A percentile compares a stretch with the other conserved stretches of the same genome.
Conservation (phyloP, 2,797 vertebrate genomes). For the Rhynchotus rufescens region DNA sequence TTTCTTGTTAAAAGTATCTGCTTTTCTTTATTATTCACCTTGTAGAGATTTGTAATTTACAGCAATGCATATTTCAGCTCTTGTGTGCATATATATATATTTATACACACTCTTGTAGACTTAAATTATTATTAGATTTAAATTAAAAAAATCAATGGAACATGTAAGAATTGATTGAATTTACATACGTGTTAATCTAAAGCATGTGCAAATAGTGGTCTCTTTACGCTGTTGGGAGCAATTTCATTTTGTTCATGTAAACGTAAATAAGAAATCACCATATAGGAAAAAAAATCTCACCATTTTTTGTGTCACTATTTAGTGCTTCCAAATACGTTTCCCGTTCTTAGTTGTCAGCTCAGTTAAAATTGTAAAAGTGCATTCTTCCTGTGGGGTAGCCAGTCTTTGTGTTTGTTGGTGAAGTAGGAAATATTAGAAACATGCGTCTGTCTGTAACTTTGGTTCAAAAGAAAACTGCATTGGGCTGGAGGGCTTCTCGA, state of each 20-base stretch:
- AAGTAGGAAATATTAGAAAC: not conserved
- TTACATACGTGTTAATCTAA: not conserved
- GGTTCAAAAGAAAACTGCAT: slow-evolving; percentile 8
- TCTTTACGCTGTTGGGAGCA: not conserved
- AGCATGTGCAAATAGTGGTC: not conserved
- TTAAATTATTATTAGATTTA: not conserved
- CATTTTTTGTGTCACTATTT: not conserved
- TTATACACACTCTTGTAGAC: not conserved
- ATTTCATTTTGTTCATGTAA: not conserved
- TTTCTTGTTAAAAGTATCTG: too few relatives aligned
- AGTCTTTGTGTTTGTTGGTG: not conserved
- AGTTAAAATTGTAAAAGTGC: not conserved
- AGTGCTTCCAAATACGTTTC: not conserved
- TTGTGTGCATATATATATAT: not conserved
- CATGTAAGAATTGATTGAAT: not conserved
- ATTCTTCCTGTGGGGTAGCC: not conserved
- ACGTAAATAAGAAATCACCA: not conserved
- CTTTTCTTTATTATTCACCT: not conserved
- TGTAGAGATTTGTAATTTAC: not conserved
- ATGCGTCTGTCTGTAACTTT: not conserved
- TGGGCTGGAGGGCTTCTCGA: not conserved
- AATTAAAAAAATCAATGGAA: not conserved
- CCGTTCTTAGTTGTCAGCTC: not conserved
- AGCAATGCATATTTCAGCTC: not conserved
- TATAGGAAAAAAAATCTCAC: not conserved